Base-by-base conservation (phyloP, 2,888 invertebrate genomes). In the Artemia sp. region DNA sequence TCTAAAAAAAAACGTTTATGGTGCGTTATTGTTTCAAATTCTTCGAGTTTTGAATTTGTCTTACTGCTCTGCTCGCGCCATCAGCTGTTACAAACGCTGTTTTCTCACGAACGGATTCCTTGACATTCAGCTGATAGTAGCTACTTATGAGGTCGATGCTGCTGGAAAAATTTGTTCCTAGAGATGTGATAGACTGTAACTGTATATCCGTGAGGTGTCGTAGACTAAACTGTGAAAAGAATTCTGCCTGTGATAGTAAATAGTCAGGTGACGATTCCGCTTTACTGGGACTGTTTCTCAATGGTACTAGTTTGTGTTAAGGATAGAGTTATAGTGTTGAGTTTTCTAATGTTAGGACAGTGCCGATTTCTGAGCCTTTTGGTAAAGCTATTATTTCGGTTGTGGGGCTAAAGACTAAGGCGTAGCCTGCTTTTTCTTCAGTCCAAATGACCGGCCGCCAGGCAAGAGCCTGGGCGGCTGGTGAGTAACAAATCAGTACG, bases 381-480 rank as follows among this genome's bases (percentile, higher is more conserved):
- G 12, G 53, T 12, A 53, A n/a, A 12, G 12, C n/a, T 12, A 53
- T 53, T 12, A n/a, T 53, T 53, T 53, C 53, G 12, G 53, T n/a
- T 12, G 53, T 53, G 53, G 53, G 53, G 53, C n/a, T 53, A 12
- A 53, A 53, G n/a, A 53, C 53, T 53, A 53, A n/a, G 53, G n/a
- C 53, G 53, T 53, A n/a, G 53, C 53, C 53, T n/a, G n/a, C 19
- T 19, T n/a, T n/a, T 12, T 53, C 53, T 12, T 53, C 53, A n/a
- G n/a, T 12, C 53, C 53, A n/a, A 12, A 53, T 53, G 12, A 53
- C n/a, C n/a, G 12, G 53, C 53, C 12, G 53, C 53, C 12, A 12
- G n/a, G 12, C 14, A 12, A n/a, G 4, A n/a, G 58, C 14, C 14
- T 14, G 7, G 58, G 7, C 14, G 7, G 14, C 12, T 5, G 7